phyloP scores from a whole-genome alignment of 2,888 invertebrate species.

The Melanostoma mellinum region DNA sequence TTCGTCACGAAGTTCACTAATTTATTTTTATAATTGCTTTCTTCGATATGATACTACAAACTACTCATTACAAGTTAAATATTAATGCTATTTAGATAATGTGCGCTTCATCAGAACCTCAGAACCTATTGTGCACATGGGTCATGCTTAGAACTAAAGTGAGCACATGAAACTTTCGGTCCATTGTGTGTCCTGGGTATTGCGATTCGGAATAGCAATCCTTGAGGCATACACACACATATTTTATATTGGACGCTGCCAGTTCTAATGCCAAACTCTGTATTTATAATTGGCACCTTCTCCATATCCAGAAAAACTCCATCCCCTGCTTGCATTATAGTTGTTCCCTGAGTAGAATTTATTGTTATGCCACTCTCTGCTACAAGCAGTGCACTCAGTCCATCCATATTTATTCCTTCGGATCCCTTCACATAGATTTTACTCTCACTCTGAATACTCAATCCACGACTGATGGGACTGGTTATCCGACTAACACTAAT shows the following conservation, averaged over 20 bases:
- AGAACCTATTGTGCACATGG: slow-evolving; percentile 76
- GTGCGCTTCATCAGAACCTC: too few species aligned
- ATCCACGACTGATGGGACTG: slow-evolving; percentile 87
- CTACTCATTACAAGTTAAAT: too few species aligned
- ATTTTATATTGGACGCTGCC: slow-evolving; percentile 89
- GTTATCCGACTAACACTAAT: slow-evolving; percentile 88
- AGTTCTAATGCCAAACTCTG: slow-evolving; percentile 81
- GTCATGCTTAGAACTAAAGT: slow-evolving; percentile 79
- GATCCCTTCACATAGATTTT: slow-evolving; percentile 88
- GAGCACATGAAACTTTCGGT: slow-evolving; percentile 80
- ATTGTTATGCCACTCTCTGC: slow-evolving; percentile 91
- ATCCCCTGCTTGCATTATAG: slow-evolving; percentile 87
- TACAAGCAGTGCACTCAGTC: slow-evolving; percentile 87
- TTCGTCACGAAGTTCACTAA: too few species aligned
- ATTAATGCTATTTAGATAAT: too few species aligned
- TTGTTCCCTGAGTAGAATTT: slow-evolving; percentile 90
- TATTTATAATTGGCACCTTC: slow-evolving; percentile 86
- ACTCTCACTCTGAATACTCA: slow-evolving; percentile 87
- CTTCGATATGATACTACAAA: too few species aligned
- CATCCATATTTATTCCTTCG: slow-evolving; percentile 89
- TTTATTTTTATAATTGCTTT: too few species aligned
- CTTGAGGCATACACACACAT: slow-evolving; percentile 95
- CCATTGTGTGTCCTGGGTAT: slow-evolving; percentile 83
- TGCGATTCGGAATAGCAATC: slow-evolving; percentile 90
- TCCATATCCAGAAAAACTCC: slow-evolving; percentile 89